phyloP scores from a whole-genome alignment of 2,888 invertebrate species.

The Belgica antarctica region DNA sequence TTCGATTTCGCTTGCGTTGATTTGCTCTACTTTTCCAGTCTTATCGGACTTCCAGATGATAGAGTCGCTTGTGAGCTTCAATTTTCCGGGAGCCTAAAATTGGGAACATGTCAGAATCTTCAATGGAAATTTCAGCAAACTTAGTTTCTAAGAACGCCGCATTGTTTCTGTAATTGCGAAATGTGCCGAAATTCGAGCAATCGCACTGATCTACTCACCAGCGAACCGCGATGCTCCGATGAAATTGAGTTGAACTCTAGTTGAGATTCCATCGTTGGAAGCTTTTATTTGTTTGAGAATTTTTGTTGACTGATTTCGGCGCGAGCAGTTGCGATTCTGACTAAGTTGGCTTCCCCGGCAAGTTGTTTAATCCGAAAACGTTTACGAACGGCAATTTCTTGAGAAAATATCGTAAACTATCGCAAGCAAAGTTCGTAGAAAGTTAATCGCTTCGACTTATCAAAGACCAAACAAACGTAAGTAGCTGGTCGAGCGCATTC shows the following conservation, averaged over 20 bases:
- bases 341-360: no score
- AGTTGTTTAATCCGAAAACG: no score
- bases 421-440: no score
- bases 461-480: no score
- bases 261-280: conserved; percentile 82
- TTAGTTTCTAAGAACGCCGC: neutral
- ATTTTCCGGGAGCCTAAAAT: conserved; percentile 79
- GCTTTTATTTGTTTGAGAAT: no score
- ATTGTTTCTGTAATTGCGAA: neutral
- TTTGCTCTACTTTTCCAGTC: conserved; percentile 94
- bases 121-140: neutral
- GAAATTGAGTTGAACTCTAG: conserved; percentile 84
- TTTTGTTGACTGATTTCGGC: no score
- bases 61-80: conserved; percentile 87
- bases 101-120: conserved; percentile 8
- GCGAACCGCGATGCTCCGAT: conserved; percentile 79
- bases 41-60: conserved; percentile 93
- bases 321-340: no score
- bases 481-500: no score
- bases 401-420: no score
- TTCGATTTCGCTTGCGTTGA: conserved; percentile 80
- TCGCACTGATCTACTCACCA: conserved; percentile 63
- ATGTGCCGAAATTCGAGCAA: conserved; percentile 5
- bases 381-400: no score
- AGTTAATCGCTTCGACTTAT: no score